Percentiles rank a stretch among this genome's conserved stretches.
These are phyloP conservation scores for Bombylius discolor DNA, from an alignment of 2,888 invertebrate genomes.

Conservation along the genomic window DNA sequence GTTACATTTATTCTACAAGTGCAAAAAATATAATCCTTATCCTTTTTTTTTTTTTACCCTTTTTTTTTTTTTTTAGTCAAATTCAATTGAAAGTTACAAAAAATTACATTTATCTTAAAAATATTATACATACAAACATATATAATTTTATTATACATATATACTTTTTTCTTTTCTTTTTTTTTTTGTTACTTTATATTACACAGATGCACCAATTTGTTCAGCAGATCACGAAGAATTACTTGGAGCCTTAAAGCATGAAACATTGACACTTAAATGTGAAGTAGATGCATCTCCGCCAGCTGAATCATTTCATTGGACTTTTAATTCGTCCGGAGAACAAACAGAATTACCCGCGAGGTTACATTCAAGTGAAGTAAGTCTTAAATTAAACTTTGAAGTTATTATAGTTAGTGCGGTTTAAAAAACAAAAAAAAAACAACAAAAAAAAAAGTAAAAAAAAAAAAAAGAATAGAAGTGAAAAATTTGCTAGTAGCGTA, in stretches of 20 bases:
- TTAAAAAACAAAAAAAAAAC: not conserved
- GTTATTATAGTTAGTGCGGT: not conserved
- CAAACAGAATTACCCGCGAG: slow-evolving; percentile 64
- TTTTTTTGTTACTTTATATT: not conserved
- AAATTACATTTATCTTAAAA: no score
- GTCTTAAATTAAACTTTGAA: slow-evolving; percentile 9
- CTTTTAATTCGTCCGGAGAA: slow-evolving; percentile 83
- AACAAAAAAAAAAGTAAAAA: not conserved
- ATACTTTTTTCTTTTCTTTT: no score
- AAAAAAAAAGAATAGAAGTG: no score
- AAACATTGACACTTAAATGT: slow-evolving; percentile 72
- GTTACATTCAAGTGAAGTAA: slow-evolving; percentile 38
- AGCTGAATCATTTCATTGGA: slow-evolving; percentile 76
- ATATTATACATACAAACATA: no score
- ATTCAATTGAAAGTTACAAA: no score
- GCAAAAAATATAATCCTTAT: no score
- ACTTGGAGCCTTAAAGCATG: slow-evolving; percentile 76
- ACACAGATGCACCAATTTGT: slow-evolving; percentile 52
- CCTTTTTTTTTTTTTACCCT: no score
- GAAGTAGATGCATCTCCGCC: slow-evolving; percentile 84
- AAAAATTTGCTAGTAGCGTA: no score
- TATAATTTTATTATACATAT: no score
- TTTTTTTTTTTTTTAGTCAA: no score
- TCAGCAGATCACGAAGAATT: slow-evolving; percentile 65
- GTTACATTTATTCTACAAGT: no score